These are phyloP conservation scores for Sebastes steindachneri DNA, from an alignment of 2,797 vertebrate species.

Conservation along the genomic window DNA sequence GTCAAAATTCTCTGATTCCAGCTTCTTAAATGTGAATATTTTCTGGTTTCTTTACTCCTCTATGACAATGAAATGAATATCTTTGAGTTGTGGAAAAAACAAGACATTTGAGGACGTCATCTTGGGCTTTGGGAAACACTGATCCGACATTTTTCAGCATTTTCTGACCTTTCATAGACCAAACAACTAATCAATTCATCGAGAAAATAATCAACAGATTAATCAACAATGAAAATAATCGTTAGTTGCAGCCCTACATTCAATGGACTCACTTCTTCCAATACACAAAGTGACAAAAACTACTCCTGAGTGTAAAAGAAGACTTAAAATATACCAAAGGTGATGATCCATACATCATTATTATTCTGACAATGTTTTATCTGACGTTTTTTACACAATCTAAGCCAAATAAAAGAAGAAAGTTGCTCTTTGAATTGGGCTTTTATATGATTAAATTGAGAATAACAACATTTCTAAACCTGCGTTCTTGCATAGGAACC, in stretches of 20 bases:
- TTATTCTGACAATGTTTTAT: neutral
- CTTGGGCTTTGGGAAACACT: too few relatives aligned
- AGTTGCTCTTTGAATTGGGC: neutral
- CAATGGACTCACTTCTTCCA: neutral
- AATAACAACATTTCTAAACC: neutral
- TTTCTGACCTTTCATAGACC: too few relatives aligned
- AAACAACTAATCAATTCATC: rapidly evolving
- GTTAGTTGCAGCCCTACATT: too few relatives aligned
- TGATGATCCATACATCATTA: neutral
- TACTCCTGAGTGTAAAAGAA: neutral
- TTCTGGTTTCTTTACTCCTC: too few relatives aligned
- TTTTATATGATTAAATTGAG: neutral
- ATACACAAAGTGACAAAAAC: neutral
- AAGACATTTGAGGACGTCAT: too few relatives aligned
- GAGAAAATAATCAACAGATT: too few relatives aligned
- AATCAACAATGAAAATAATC: too few relatives aligned
- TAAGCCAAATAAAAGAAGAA: neutral
- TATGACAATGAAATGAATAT: rapidly evolving
- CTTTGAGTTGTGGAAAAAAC: too few relatives aligned
- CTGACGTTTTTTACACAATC: neutral
- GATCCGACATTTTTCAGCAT: too few relatives aligned
- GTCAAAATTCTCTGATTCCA: too few relatives aligned
- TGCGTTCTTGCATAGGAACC: neutral
- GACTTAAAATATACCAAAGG: neutral
- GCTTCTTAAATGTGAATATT: too few relatives aligned